These are phyloP conservation scores for Sphenodon punctatus DNA, from an alignment of 2,797 vertebrate species.

Conservation along the genomic window DNA sequence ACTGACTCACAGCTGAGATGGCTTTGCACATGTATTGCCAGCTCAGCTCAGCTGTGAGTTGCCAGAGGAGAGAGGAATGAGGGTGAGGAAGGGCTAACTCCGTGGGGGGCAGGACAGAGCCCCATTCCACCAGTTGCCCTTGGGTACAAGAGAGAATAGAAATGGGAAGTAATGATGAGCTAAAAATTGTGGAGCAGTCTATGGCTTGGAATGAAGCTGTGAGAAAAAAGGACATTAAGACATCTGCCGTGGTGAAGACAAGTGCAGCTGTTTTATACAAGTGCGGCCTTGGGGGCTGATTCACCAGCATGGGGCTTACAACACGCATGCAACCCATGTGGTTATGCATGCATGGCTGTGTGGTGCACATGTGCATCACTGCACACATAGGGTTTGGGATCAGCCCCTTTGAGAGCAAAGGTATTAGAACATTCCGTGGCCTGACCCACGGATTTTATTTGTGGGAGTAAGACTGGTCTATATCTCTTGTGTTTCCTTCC, in stretches of 20 bases:
- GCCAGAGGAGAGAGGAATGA: too few relatives aligned
- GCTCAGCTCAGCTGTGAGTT: too few relatives aligned
- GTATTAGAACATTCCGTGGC: not conserved
- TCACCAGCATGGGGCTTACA: too few relatives aligned
- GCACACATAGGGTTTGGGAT: too few relatives aligned
- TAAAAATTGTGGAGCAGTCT: not conserved
- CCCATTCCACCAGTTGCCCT: too few relatives aligned
- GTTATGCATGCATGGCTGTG: too few relatives aligned
- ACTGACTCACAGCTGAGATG: too few relatives aligned
- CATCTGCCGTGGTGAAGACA: not conserved
- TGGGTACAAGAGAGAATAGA: not conserved
- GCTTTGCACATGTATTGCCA: too few relatives aligned
- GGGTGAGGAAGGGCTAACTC: too few relatives aligned
- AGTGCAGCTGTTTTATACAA: conserved; percentile 13
- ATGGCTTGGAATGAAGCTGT: not conserved
- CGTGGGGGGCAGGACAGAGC: too few relatives aligned
- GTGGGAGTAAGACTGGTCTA: not conserved
- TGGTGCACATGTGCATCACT: too few relatives aligned
- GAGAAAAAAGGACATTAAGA: not conserved
- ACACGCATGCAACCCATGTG: too few relatives aligned
- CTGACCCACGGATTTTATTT: conserved; percentile 6
- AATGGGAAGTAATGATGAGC: not conserved
- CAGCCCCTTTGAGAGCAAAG: not conserved
- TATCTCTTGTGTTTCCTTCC: not conserved
- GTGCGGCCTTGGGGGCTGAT: conserved; percentile 12